Evolutionary conservation across 2,113 vertebrate species (phyloP).

Genomic region (Chaetura pelagica): DNA sequence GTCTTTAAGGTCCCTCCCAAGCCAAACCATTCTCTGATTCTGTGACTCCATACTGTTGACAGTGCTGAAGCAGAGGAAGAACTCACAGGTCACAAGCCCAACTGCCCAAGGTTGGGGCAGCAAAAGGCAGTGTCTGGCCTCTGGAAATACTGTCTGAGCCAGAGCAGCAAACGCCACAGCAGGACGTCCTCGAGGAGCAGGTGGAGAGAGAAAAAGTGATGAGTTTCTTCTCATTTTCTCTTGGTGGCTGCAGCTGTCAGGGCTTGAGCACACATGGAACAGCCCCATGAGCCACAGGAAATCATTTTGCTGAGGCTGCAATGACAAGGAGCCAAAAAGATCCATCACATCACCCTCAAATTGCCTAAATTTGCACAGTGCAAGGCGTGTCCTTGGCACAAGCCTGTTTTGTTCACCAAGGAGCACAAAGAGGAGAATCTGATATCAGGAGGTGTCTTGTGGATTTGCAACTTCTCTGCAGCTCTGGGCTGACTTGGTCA

Average conservation of each 20-base stretch:
- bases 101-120: rapidly evolving
- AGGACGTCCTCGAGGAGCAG: neutral
- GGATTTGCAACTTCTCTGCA: neutral
- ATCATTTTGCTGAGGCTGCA: neutral
- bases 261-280: neutral
- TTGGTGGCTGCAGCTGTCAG: neutral
- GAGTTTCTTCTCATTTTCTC: neutral
- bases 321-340: neutral
- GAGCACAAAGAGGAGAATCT: neutral
- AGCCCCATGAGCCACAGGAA: neutral
- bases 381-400: neutral
- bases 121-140: neutral
- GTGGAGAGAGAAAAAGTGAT: neutral
- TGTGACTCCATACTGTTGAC: too few species aligned
- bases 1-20: too few species aligned
- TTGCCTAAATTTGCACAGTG: neutral
- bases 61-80: neutral
- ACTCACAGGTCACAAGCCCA: neutral
- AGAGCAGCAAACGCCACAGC: neutral
- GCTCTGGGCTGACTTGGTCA: neutral
- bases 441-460: neutral
- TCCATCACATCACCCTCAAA: neutral
- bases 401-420: neutral
- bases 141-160: neutral
- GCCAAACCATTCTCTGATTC: too few species aligned